A percentile compares a stretch with the other conserved stretches of the same genome.
Conservation (phyloP, 2,888 invertebrate species). For the Lasiommata megera region DNA sequence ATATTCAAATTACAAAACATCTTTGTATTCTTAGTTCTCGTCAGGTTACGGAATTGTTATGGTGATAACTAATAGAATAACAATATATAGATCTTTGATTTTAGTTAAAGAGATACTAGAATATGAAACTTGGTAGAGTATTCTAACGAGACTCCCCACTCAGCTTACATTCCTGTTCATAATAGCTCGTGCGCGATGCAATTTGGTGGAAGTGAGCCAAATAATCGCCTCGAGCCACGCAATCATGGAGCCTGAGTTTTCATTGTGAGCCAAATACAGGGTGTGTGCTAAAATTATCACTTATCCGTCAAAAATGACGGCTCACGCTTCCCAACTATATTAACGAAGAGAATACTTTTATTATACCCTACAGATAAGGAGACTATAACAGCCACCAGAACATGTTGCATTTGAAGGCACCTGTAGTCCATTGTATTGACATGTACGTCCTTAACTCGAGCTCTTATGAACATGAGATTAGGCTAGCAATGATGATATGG, state of each 20-base stretch:
- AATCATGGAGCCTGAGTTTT: constrained; percentile 54
- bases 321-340: neutral
- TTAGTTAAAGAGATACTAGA: neutral
- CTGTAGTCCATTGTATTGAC: no score
- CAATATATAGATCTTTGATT: no score
- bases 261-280: constrained; percentile 37
- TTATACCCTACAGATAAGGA: no score
- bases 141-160: constrained; percentile 49
- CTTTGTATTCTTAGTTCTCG: no score
- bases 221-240: constrained; percentile 68
- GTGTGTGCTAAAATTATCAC: neutral
- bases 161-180: constrained; percentile 46
- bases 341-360: neutral
- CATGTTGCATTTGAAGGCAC: no score
- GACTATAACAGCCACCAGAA: no score
- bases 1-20: no score
- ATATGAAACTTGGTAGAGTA: constrained; percentile 26
- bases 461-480: no score
- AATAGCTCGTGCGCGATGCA: constrained; percentile 65
- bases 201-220: constrained; percentile 74
- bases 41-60: no score
- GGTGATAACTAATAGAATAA: no score
- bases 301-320: neutral
- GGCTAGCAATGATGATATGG: no score
- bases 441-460: no score